These are phyloP conservation scores for Stictocephala bisonia DNA, from an alignment of 2,888 invertebrate genomes.

Conservation along the genomic window DNA sequence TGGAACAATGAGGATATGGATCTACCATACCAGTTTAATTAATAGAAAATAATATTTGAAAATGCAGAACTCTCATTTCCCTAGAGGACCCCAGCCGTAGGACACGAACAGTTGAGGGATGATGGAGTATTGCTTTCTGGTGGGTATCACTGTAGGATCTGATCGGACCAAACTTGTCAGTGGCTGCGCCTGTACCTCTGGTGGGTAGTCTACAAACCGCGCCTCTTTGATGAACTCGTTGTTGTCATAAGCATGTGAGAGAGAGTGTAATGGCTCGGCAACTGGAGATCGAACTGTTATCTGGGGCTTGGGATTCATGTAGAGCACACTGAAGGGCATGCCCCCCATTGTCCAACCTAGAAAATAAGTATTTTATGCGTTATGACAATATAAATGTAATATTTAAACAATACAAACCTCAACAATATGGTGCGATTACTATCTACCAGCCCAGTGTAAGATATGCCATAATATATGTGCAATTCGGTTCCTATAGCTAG, in stretches of 20 bases:
- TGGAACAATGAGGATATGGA: too few relatives aligned
- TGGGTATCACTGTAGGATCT: slow-evolving; percentile 11
- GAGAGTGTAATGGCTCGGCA: slow-evolving; percentile 25
- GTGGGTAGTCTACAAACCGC: not conserved
- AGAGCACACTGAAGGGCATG: slow-evolving; percentile 68
- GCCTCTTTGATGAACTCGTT: slow-evolving; percentile 24
- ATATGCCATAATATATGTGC: too few relatives aligned
- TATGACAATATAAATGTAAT: too few relatives aligned
- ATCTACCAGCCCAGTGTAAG: too few relatives aligned
- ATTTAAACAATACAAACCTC: too few relatives aligned
- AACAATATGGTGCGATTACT: too few relatives aligned
- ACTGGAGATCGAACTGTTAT: not conserved
- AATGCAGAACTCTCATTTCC: slow-evolving; percentile 44
- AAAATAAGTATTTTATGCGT: not conserved
- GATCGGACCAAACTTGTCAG: not conserved
- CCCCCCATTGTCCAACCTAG: slow-evolving; percentile 68
- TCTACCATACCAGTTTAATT: too few relatives aligned
- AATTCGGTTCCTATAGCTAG: too few relatives aligned
- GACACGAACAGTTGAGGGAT: slow-evolving; percentile 69
- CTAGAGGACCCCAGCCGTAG: slow-evolving; percentile 67
- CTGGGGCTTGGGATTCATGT: slow-evolving; percentile 62
- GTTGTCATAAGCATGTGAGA: slow-evolving; percentile 3
- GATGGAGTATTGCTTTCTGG: slow-evolving; percentile 63
- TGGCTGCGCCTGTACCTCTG: slow-evolving; percentile 16
- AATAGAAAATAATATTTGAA: too few relatives aligned